Base-by-base conservation (phyloP, 2,888 invertebrate genomes). In the Agrotis exclamationis region DNA sequence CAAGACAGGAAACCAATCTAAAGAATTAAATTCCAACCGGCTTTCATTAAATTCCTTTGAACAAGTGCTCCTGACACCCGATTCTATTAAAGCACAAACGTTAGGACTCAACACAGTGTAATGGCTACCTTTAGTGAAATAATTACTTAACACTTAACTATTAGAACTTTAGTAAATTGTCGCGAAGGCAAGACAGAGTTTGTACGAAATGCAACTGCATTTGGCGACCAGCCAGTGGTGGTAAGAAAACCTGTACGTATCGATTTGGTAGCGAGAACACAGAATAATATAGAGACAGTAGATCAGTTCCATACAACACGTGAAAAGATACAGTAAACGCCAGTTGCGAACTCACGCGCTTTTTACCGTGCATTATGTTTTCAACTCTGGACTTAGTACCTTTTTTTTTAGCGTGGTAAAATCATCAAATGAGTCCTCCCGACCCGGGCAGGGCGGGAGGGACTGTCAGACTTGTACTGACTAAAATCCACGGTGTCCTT, bases 161-260 rank as follows among this genome's bases (percentile, higher is more conserved):
- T 53, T 56, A 72, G 47, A 64, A 70, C 33, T 65, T 58, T 62
- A 72, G 76, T 75, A 84, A 77, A 84, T 82, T 70, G 70, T 79
- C 71, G 48, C 63, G 56, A 65, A 70, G 22, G 53, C 58, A 67
- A 57, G 51, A 63, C 64, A 53, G 64, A 75, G 74, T 79, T 78
- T 68, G 81, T 87, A 83, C 84, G 73, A 81, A 85, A 88, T 83
- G 85, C 86, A 83, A 86, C 84, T 90, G 88, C 89, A 88, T 85
- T 91, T 92, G 92, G 92, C 90, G 53, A 57, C 47, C 33, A 33
- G 90, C 92, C 93, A 92, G 82, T 54, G 70, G 70, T 76, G 72
- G 84, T 82, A 90, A 90, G 90, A 88, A 88, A 90, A 91, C 90
- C 90, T 90, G 89, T 76, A 73, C 78, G 86, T 90, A 92, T 92